These are phyloP conservation scores for Corella eumyota DNA, from an alignment of 23 tunicate species.

Conservation along the genomic window DNA sequence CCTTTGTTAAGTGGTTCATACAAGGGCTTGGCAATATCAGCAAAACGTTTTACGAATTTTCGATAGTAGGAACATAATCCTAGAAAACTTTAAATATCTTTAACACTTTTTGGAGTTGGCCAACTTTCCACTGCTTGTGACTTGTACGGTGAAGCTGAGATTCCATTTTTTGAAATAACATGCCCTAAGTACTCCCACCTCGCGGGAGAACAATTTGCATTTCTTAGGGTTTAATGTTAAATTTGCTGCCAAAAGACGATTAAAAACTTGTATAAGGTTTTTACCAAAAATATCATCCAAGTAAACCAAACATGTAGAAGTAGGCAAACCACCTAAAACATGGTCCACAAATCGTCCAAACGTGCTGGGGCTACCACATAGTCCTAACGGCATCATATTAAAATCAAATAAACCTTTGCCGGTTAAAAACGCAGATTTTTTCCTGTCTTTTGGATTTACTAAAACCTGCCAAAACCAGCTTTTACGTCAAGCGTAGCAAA, in stretches of 20 bases:
- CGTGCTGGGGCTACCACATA: not conserved
- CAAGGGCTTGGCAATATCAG: not conserved
- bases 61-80: not conserved
- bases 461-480: conserved; percentile 9
- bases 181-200: not conserved
- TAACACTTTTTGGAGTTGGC: not conserved
- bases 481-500: conserved; percentile 12
- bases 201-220: not conserved
- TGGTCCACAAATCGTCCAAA: not conserved
- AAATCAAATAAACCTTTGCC: conserved; percentile 3
- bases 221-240: not conserved
- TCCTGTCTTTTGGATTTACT: not conserved
- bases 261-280: not conserved
- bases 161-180: not conserved
- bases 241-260: not conserved
- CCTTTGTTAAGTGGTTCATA: not conserved
- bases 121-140: not conserved
- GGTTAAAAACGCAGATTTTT: conserved; percentile 10
- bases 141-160: not conserved
- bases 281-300: not conserved
- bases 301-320: not conserved
- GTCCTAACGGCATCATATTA: conserved; percentile 2
- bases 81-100: not conserved
- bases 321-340: not conserved
- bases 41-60: not conserved